phyloP scores from a whole-genome alignment of 2,797 vertebrate species.

The Danio choprae region DNA sequence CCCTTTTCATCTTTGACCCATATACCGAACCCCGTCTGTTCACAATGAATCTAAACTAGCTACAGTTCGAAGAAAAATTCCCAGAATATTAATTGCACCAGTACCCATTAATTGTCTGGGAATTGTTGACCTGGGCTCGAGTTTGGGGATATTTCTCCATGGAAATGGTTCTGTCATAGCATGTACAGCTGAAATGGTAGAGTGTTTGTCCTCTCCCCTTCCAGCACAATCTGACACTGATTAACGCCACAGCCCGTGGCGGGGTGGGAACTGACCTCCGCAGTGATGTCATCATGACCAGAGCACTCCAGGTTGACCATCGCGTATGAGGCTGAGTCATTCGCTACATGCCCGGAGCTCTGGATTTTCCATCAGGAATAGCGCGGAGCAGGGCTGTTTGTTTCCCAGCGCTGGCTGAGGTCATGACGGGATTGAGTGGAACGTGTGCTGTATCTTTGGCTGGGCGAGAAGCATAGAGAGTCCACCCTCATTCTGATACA shows the following conservation, averaged over 20 bases:
- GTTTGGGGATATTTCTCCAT: slow-evolving; percentile 32
- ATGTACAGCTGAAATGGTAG: slow-evolving; percentile 35
- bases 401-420: slow-evolving; percentile 55
- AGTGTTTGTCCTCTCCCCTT: slow-evolving; percentile 52
- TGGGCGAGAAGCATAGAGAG: slow-evolving; percentile 43
- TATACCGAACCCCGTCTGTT: background rate
- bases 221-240: slow-evolving; percentile 75
- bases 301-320: slow-evolving; percentile 75
- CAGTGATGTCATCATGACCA: slow-evolving; percentile 77
- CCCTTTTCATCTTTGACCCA: too few species aligned
- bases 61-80: slow-evolving; percentile 1
- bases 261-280: slow-evolving; percentile 75
- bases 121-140: slow-evolving; percentile 30
- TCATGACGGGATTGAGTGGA: slow-evolving; percentile 58
- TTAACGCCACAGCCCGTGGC: slow-evolving; percentile 74
- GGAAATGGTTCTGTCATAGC: slow-evolving; percentile 48
- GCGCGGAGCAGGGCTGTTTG: slow-evolving; percentile 49
- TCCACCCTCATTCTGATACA: slow-evolving; percentile 48
- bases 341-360: slow-evolving; percentile 46
- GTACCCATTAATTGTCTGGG: slow-evolving; percentile 29
- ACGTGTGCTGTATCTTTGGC: slow-evolving; percentile 57
- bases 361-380: slow-evolving; percentile 41
- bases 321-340: slow-evolving; percentile 60
- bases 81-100: slow-evolving; percentile 27
- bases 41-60: background rate